Conservation (phyloP, 2,113 vertebrate genomes). For the Oplegnathus fasciatus region DNA sequence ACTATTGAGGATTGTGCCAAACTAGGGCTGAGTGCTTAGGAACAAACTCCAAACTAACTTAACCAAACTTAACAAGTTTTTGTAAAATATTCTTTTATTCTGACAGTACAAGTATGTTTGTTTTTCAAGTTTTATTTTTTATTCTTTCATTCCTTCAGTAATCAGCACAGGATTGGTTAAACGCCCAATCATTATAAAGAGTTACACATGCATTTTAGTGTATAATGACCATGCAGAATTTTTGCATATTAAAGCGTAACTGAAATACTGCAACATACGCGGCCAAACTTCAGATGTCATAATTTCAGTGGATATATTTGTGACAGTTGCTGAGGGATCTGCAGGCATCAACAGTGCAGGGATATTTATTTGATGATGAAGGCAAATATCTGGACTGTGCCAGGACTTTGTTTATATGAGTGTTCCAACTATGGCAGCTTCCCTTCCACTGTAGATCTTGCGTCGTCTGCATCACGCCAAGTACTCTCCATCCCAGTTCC, state of each 20-base stretch:
- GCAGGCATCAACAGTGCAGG: slow-evolving; percentile 39
- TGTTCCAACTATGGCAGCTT: slow-evolving; percentile 59
- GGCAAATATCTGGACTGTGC: slow-evolving; percentile 60
- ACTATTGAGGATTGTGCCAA: slow-evolving; percentile 29
- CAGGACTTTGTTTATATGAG: slow-evolving; percentile 69
- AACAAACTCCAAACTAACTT: slow-evolving; percentile 6
- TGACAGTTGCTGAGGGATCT: slow-evolving; percentile 55
- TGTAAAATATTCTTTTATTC: not conserved
- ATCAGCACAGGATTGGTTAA: not conserved
- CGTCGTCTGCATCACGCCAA: slow-evolving; percentile 58
- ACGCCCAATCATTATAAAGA: not conserved
- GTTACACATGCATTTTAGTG: not conserved
- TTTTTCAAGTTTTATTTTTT: not conserved
- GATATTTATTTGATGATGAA: slow-evolving; percentile 64
- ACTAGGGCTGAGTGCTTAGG: not conserved
- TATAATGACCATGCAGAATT: not conserved
- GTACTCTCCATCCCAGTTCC: slow-evolving; percentile 50
- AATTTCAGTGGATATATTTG: slow-evolving; percentile 21
- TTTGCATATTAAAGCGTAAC: not conserved
- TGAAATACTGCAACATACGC: slow-evolving; percentile 2
- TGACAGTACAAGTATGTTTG: not conserved
- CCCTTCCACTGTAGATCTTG: slow-evolving; percentile 56
- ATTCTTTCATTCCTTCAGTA: not conserved
- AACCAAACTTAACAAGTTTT: not conserved
- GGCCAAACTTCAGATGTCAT: slow-evolving; percentile 28